phyloP scores from a whole-genome alignment of 35 echinoderm and acorn worm species.

The Apostichopus japonicus region DNA sequence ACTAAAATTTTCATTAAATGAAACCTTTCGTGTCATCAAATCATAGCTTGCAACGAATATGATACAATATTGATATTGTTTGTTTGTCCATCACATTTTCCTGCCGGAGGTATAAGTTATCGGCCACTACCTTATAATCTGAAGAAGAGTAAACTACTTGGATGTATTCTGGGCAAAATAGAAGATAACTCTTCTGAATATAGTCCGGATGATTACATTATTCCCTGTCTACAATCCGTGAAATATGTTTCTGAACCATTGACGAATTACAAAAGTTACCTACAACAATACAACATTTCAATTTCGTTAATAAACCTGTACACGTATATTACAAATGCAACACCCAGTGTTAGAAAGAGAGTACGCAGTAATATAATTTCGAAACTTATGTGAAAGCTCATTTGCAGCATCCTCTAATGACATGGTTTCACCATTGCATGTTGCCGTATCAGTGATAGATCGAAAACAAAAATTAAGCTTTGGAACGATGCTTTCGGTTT shows the following conservation, averaged over 20 bases:
- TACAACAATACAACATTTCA: neutral
- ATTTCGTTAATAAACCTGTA: neutral
- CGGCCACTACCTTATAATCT: neutral
- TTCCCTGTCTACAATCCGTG: neutral
- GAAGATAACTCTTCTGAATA: no score
- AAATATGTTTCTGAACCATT: neutral
- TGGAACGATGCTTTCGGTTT: neutral
- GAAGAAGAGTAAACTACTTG: neutral
- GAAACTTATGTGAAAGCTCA: neutral
- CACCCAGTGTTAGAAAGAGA: neutral
- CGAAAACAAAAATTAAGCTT: neutral
- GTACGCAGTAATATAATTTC: neutral
- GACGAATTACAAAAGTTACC: neutral
- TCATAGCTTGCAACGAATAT: no score
- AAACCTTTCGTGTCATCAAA: no score
- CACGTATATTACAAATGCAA: neutral
- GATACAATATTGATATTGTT: no score
- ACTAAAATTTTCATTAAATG: no score
- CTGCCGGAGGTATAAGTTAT: no score
- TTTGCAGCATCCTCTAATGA: neutral
- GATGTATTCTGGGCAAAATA: no score
- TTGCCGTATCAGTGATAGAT: neutral
- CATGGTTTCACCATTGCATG: neutral
- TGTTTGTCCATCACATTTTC: no score
- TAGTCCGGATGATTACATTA: neutral